Conservation (phyloP, 1,140 invertebrate genomes). For the Neodiprion virginianus region DNA sequence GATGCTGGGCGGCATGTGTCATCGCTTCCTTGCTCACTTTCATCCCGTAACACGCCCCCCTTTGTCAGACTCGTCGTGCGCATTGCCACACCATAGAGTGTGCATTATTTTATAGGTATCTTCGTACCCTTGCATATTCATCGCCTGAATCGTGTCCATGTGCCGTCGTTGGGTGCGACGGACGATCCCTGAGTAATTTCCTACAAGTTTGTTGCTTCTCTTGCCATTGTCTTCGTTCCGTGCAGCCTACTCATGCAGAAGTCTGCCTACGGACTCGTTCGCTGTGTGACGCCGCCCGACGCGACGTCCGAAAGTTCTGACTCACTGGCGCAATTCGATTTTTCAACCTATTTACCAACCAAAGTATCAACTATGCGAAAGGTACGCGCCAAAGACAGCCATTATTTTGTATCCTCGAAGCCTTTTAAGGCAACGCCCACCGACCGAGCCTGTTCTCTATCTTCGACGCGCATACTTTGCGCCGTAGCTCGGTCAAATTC, state of each 20-base stretch:
- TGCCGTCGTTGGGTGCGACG: not conserved
- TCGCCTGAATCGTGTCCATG: not conserved
- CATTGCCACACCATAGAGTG: no score
- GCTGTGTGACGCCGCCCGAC: not conserved
- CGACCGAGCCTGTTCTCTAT: not conserved
- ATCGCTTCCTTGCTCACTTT: not conserved
- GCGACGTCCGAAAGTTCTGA: conserved; percentile 26
- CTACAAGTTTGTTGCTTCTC: not conserved
- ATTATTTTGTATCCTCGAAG: conserved; percentile 3
- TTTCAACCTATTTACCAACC: conserved; percentile 41
- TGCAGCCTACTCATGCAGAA: not conserved
- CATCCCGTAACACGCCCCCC: not conserved
- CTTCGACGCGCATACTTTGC: not conserved
- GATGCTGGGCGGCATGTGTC: not conserved
- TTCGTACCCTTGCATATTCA: not conserved
- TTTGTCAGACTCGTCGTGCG: not conserved
- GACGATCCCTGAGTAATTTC: not conserved
- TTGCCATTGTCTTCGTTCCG: not conserved
- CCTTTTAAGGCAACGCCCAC: conserved; percentile 15
- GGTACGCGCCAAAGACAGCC: conserved; percentile 5
- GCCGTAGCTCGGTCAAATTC: not conserved
- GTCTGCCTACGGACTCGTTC: no score
- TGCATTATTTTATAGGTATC: not conserved
- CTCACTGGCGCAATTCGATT: conserved; percentile 32
- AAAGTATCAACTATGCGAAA: conserved; percentile 14